Evolutionary conservation across 2,113 vertebrate genomes (phyloP), one percentile per base, ranked within the genome.

Genomic region (Enhydra lutris): DNA sequence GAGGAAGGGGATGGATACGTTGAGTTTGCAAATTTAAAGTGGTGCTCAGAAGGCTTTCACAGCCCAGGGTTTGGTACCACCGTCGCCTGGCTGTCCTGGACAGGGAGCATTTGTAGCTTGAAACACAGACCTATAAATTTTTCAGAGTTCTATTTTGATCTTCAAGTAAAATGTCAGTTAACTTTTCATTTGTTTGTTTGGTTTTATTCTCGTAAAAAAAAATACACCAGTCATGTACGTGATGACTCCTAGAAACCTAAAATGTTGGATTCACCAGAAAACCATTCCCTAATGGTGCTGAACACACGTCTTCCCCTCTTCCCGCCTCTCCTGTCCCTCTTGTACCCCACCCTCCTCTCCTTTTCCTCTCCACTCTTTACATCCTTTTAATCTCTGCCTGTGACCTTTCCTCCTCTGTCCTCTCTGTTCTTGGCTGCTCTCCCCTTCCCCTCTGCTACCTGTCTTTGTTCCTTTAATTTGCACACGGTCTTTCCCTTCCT

Each of bases 141-240:
- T 57, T 24, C 42, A 71, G 74, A 71, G 52, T 84, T 94, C 67
- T 91, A 24, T 55, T 76, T 79, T 26, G 13, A 29, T 96, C 71
- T 73, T 84, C 59, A 93, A 47, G 36, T 91, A 55, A 80, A 78
- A 96, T 11, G 15, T 57, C 23, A 45, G 65, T 76, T 63, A 94
- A 42, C 12, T 59, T 89, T 89, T 39, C 7, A 47, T 73, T 84
- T 31, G 8, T 91, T 84, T 89, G 36, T 93, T 96, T 83, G 67
- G 52, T 76, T 39, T 96, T 92, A 85, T 76, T 83, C n/a, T 69
- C 13, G 86, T 78, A 74, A 55, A 55, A 55, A 18, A 82, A 87
- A 81, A 80, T 31, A 50, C 9, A 42, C 29, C 21, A 34, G 18
- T 36, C 7, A 1, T 42, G 23, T 88, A 14, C 52, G 0, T 69